Percentiles rank a stretch among this genome's conserved stretches.
phyloP scores from a whole-genome alignment of 2,888 invertebrate species.

The Chrysotoxum bicinctum region DNA sequence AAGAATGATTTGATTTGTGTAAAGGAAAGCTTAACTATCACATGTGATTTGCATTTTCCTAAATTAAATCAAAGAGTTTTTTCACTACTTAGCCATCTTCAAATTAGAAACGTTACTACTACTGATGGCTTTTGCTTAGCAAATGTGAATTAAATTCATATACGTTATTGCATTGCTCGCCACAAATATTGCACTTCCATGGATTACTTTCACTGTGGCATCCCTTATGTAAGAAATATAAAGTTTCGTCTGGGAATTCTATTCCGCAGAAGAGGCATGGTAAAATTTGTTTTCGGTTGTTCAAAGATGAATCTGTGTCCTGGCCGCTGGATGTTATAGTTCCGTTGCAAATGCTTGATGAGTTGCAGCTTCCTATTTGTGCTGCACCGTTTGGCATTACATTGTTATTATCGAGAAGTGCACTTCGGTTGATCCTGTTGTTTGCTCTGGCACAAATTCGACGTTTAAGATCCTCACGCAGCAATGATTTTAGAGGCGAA shows the following conservation, averaged over 20 bases:
- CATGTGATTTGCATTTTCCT: slow-evolving; percentile 71
- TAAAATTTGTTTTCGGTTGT: slow-evolving; percentile 83
- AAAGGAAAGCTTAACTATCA: slow-evolving; percentile 72
- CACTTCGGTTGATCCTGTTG: slow-evolving; percentile 82
- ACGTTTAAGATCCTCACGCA: slow-evolving; percentile 91
- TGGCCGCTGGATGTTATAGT: slow-evolving; percentile 88
- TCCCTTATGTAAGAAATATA: slow-evolving; percentile 98
- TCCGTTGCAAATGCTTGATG: slow-evolving; percentile 83
- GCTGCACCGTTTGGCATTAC: slow-evolving; percentile 80
- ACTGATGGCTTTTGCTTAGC: slow-evolving; percentile 96
- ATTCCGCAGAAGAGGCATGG: slow-evolving; percentile 96
- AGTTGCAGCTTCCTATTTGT: slow-evolving; percentile 77
- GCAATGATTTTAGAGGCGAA: slow-evolving; percentile 91
- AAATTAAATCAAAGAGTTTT: slow-evolving; percentile 49
- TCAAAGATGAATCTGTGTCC: slow-evolving; percentile 83
- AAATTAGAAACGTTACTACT: slow-evolving; percentile 75
- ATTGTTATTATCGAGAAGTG: slow-evolving; percentile 78
- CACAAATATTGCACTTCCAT: slow-evolving; percentile 98
- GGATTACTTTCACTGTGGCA: slow-evolving; percentile 98
- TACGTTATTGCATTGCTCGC: slow-evolving; percentile 95
- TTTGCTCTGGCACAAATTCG: slow-evolving; percentile 89
- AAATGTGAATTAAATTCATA: slow-evolving; percentile 98
- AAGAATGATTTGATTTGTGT: slow-evolving; percentile 54
- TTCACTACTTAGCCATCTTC: slow-evolving; percentile 26
- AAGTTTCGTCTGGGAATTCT: slow-evolving; percentile 96